Base-by-base conservation (phyloP, 2,113 vertebrate genomes). In the Paramisgurnus dabryanus region DNA sequence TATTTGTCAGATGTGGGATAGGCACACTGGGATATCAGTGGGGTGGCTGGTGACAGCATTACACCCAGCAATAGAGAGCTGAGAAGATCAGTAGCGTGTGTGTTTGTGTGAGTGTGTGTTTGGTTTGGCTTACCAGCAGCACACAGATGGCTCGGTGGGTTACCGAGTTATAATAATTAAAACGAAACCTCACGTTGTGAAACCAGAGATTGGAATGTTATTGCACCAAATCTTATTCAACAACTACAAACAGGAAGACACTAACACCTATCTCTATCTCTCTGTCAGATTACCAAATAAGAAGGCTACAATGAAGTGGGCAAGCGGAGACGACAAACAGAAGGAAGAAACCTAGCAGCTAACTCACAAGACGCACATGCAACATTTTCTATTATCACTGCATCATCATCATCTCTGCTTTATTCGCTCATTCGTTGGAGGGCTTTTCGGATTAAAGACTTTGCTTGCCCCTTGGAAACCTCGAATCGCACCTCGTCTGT, bases 161-260 rank as follows among this genome's bases (percentile, higher is more conserved):
- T 84, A 85, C 85, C 7, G 84, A 64, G 75, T 82, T 80, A 86
- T 91, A 91, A 87, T 92, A 90, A 91, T 92, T 90, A 87, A 85
- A 90, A 73, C 71, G 81, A 77, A 87, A 88, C 55, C 68, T 87
- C 89, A 89, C 84, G 85, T 80, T 71, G 87, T 78, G 88, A 87
- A 17, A 66, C 76, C 73, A 80, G 60, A 67, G 78, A 80, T 85
- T 86, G 82, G 89, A 6, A 53, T 77, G 58, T 34, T 64, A 34
- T 64, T 75, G 75, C 73, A 50, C 74, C 53, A 57, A 74, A 41
- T 61, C 50, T 57, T 71, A 64, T 50, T 43, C 45, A 67, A 43
- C 53, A 34, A 66, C 61, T 60, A 68, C 41, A 27, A 63, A 63
- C 58, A 17, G 13, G 2, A 18, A 64, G 18, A 49, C 12, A 49